phyloP scores from a whole-genome alignment of 2,888 invertebrate species.

The Campaea margaritaria region DNA sequence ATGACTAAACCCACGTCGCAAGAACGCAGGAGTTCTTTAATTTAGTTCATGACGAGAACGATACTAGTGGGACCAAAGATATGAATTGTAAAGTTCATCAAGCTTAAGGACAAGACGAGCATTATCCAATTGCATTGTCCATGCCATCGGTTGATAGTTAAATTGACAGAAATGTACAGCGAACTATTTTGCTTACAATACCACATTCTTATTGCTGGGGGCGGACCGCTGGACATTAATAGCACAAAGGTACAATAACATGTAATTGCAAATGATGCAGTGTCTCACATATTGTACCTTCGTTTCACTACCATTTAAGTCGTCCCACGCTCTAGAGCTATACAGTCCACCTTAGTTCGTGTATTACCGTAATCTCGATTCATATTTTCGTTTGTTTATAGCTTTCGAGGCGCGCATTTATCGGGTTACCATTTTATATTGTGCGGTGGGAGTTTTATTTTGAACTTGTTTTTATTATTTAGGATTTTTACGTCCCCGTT shows the following conservation, averaged over 20 bases:
- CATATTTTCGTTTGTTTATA: constrained; percentile 77
- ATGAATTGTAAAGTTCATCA: constrained; percentile 32
- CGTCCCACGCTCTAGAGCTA: constrained; percentile 65
- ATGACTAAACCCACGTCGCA: constrained; percentile 21
- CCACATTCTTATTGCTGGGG: constrained; percentile 66
- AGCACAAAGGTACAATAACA: constrained; percentile 82
- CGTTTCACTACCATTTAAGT: constrained; percentile 76
- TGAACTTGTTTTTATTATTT: constrained; percentile 43
- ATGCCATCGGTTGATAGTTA: constrained; percentile 51
- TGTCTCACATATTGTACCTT: constrained; percentile 72
- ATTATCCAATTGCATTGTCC: constrained; percentile 53
- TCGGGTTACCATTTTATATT: constrained; percentile 59
- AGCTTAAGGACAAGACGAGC: constrained; percentile 43
- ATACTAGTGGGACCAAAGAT: too few relatives aligned
- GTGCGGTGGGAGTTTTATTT: constrained; percentile 55
- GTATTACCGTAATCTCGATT: constrained; percentile 68
- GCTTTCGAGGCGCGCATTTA: constrained; percentile 60
- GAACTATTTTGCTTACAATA: constrained; percentile 81
- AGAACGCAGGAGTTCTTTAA: constrained; percentile 18
- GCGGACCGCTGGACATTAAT: constrained; percentile 69
- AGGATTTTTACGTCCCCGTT: constrained; percentile 38
- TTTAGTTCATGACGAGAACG: constrained; percentile 1
- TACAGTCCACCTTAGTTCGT: constrained; percentile 44
- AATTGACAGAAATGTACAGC: constrained; percentile 76
- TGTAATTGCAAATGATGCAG: constrained; percentile 85